A percentile compares a stretch with the other conserved stretches of the same genome.
phyloP scores from a whole-genome alignment of 1,140 invertebrate genomes.

The Drosophila tani region DNA sequence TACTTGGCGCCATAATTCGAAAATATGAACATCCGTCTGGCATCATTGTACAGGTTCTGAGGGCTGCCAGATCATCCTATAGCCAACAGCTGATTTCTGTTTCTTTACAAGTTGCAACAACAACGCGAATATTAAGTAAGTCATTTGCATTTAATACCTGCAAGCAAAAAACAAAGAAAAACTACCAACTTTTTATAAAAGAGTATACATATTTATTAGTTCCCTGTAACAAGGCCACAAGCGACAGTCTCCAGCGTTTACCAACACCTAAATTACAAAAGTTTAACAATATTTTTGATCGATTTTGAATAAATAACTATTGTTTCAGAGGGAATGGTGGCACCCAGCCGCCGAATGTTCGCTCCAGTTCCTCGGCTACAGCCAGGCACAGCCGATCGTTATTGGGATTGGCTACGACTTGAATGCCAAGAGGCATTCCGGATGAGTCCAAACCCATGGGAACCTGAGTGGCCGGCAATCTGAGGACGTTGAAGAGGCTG shows the following conservation, averaged over 20 bases:
- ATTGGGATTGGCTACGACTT: constrained; percentile 91
- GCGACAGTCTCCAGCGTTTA: constrained; percentile 46
- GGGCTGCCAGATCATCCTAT: background rate
- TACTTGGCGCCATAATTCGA: background rate
- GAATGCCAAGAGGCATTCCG: constrained; percentile 92
- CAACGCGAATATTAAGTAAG: background rate
- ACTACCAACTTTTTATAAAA: background rate
- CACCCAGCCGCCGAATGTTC: constrained; percentile 93
- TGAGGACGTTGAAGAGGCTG: constrained; percentile 94
- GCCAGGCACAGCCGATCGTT: constrained; percentile 93
- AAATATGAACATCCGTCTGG: background rate
- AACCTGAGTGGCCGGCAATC: constrained; percentile 93
- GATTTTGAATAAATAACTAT: constrained; percentile 5
- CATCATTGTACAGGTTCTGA: background rate
- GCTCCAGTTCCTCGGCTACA: constrained; percentile 93
- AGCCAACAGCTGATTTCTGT: background rate
- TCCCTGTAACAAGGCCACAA: constrained; percentile 31
- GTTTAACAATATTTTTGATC: constrained; percentile 2
- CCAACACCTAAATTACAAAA: constrained; percentile 48
- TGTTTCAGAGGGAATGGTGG: constrained; percentile 85
- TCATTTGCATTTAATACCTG: background rate
- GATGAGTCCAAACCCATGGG: constrained; percentile 90
- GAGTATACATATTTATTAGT: constrained; percentile 24
- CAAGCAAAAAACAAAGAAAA: background rate
- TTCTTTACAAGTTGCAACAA: background rate